These are phyloP conservation scores for Drosophila tristis DNA, from an alignment of 1,140 invertebrate species.

Conservation along the genomic window DNA sequence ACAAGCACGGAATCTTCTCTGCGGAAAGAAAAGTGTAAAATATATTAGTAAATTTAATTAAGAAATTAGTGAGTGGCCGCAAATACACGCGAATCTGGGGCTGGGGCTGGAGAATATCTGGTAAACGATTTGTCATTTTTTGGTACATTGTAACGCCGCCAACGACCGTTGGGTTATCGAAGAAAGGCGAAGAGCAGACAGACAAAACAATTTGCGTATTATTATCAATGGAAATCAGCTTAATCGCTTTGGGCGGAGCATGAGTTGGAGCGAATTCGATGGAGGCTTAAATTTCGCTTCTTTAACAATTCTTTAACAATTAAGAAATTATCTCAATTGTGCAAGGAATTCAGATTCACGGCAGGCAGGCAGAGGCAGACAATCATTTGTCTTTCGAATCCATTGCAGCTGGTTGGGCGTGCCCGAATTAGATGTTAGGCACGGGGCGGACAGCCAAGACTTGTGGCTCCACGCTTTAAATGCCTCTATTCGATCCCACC, in stretches of 20 bases:
- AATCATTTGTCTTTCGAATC: slow-evolving; percentile 72
- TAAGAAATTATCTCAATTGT: slow-evolving; percentile 37
- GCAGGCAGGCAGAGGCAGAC: slow-evolving; percentile 83
- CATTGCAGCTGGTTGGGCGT: too few species aligned
- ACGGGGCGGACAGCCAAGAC: too few species aligned
- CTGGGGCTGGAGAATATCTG: slow-evolving; percentile 1
- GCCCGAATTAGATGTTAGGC: too few species aligned
- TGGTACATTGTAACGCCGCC: too few species aligned
- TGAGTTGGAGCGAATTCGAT: slow-evolving; percentile 8
- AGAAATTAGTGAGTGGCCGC: slow-evolving; percentile 27
- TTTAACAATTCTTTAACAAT: slow-evolving; percentile 46
- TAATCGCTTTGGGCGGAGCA: slow-evolving; percentile 9
- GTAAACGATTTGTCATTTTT: not conserved
- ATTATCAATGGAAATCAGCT: slow-evolving; percentile 49
- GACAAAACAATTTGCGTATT: slow-evolving; percentile 32
- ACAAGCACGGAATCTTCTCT: slow-evolving; percentile 11
- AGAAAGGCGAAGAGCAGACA: too few species aligned
- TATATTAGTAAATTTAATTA: slow-evolving; percentile 58
- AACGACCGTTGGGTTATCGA: too few species aligned
- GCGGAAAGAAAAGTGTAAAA: slow-evolving; percentile 31
- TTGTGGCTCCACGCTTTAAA: too few species aligned
- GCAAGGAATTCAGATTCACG: slow-evolving; percentile 85
- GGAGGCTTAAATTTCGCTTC: slow-evolving; percentile 24
- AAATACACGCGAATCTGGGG: slow-evolving; percentile 28
- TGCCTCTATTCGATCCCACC: too few species aligned